phyloP scores from a whole-genome alignment of 2,113 vertebrate genomes.

The Strix uralensis region DNA sequence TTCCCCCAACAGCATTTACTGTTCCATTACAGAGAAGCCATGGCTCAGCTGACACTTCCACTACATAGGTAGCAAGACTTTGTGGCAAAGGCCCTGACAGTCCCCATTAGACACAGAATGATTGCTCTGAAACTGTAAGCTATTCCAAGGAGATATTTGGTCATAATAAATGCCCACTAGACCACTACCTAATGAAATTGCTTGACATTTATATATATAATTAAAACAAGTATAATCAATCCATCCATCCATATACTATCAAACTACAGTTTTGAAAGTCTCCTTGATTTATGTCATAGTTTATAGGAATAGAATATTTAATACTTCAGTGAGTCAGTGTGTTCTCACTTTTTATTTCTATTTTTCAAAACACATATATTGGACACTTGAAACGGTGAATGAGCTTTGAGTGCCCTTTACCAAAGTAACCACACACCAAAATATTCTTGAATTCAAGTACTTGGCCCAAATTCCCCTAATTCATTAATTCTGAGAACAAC shows the following conservation, averaged over 20 bases:
- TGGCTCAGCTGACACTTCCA: neutral
- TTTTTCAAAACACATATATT: neutral
- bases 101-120: neutral
- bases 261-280: neutral
- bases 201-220: neutral
- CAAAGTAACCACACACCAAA: neutral
- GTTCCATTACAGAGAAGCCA: neutral
- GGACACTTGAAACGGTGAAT: neutral
- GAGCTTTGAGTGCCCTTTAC: neutral
- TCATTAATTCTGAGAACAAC: neutral
- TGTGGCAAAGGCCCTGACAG: neutral
- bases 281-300: neutral
- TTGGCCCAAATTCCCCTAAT: neutral
- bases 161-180: neutral
- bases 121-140: neutral
- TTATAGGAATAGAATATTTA: neutral
- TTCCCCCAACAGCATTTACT: neutral
- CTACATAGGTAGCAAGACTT: accelerated
- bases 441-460: neutral
- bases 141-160: neutral
- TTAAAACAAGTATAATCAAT: constrained; percentile 28
- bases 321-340: neutral
- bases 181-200: neutral
- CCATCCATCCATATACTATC: neutral
- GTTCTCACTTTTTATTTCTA: neutral